A percentile compares a stretch with the other conserved stretches of the same genome.
Conservation (phyloP, 1,140 invertebrate species). For the Lepeophtheirus salmonis region DNA sequence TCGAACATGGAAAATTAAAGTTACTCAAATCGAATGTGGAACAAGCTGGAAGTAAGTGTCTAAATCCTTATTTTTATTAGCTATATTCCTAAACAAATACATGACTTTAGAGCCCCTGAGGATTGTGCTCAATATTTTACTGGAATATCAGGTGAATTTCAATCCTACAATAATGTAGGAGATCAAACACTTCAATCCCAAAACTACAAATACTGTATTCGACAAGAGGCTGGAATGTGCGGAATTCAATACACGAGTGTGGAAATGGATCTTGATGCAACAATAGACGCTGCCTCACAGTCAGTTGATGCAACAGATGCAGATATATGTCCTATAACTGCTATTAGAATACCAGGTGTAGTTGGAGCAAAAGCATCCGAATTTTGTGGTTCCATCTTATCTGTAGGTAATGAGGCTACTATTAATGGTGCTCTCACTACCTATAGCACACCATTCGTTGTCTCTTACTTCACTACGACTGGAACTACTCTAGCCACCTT, state of each 20-base stretch:
- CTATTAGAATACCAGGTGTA: not conserved
- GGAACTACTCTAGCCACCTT: not conserved
- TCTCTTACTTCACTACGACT: not conserved
- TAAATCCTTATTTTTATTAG: not conserved
- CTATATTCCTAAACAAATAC: not conserved
- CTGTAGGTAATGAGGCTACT: not conserved
- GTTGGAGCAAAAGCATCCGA: not conserved
- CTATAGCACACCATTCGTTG: not conserved
- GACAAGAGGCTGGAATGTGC: conserved; percentile 7
- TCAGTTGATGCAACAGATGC: not conserved
- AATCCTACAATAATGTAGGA: not conserved
- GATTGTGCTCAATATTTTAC: conserved; percentile 14
- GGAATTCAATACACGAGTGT: not conserved
- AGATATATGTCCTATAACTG: not conserved
- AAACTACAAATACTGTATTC: conserved; percentile 1
- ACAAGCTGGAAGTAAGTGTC: not conserved
- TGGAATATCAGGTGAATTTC: not conserved
- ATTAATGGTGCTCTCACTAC: not conserved
- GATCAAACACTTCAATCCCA: not conserved
- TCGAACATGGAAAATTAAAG: not conserved
- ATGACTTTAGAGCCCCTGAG: not conserved
- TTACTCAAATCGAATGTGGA: not conserved
- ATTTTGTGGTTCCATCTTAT: not conserved
- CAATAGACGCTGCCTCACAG: not conserved
- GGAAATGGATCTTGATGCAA: not conserved